phyloP scores from a whole-genome alignment of 2,113 vertebrate species.

The Chaetodon trifascialis region DNA sequence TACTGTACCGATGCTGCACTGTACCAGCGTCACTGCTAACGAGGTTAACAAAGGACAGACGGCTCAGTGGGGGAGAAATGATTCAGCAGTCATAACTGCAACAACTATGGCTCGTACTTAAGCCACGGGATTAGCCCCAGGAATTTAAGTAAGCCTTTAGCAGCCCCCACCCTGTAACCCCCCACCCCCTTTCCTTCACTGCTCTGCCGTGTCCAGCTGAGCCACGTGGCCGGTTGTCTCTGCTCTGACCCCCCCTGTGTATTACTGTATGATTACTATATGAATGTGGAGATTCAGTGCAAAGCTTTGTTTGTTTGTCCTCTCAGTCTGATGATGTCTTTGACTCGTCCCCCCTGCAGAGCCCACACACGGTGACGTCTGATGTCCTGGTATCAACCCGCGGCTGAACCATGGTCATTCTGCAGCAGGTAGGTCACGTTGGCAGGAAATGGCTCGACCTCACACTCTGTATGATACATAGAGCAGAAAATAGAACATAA shows the following conservation, averaged over 20 bases:
- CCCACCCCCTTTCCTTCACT: neutral
- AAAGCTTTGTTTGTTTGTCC: neutral
- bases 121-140: slow-evolving; percentile 75
- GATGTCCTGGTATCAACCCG: slow-evolving; percentile 74
- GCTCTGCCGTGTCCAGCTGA: slow-evolving; percentile 25
- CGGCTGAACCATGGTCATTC: slow-evolving; percentile 85
- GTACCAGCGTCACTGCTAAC: neutral
- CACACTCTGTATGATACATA: too few species aligned
- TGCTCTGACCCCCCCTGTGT: neutral
- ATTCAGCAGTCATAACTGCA: slow-evolving; percentile 62
- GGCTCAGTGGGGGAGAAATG: slow-evolving; percentile 38
- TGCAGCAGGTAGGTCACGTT: slow-evolving; percentile 80
- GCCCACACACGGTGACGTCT: slow-evolving; percentile 70
- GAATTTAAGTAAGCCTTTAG: slow-evolving; percentile 79
- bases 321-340: neutral
- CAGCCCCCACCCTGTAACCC: slow-evolving; percentile 40
- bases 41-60: slow-evolving; percentile 23
- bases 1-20: too few species aligned
- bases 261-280: neutral
- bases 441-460: too few species aligned
- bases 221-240: slow-evolving; percentile 3
- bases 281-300: too few species aligned
- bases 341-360: slow-evolving; percentile 55
- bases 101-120: slow-evolving; percentile 64
- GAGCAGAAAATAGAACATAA: too few species aligned